Evolutionary conservation across 2,797 vertebrate genomes (phyloP).

Genomic region (Serranus cabrilla): DNA sequence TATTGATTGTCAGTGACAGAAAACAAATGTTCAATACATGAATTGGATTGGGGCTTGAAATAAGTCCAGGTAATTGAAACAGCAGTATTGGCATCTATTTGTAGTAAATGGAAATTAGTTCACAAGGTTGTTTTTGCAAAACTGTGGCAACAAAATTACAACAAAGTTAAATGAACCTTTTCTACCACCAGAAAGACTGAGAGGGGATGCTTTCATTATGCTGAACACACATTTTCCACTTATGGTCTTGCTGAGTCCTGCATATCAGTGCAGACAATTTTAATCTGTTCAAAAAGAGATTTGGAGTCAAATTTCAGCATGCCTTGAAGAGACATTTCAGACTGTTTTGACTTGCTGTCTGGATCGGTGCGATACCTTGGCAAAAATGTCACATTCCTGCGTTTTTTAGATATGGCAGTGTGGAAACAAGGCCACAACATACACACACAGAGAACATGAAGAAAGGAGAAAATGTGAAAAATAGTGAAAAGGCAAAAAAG

Average conservation of each 20-base stretch:
- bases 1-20: neutral
- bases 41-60: neutral
- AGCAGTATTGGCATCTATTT: neutral
- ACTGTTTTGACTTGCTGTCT: constrained; percentile 46
- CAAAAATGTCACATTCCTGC: constrained; percentile 50
- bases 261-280: constrained; percentile 22
- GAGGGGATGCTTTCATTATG: neutral
- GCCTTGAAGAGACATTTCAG: constrained; percentile 19
- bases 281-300: constrained; percentile 28
- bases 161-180: neutral
- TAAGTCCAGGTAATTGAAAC: neutral
- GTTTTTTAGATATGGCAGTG: constrained; percentile 24
- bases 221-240: constrained; percentile 22
- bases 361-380: constrained; percentile 27
- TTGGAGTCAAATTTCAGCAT: constrained; percentile 19
- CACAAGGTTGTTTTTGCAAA: neutral
- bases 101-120: neutral
- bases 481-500: neutral
- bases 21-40: neutral
- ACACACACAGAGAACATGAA: neutral
- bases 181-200: neutral
- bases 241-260: constrained; percentile 16
- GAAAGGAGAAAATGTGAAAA: neutral
- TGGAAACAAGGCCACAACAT: neutral
- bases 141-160: neutral